Evolutionary conservation across 2,888 invertebrate genomes (phyloP), one percentile per base, ranked within the genome.

Genomic region (Dysmachus trigonus): DNA sequence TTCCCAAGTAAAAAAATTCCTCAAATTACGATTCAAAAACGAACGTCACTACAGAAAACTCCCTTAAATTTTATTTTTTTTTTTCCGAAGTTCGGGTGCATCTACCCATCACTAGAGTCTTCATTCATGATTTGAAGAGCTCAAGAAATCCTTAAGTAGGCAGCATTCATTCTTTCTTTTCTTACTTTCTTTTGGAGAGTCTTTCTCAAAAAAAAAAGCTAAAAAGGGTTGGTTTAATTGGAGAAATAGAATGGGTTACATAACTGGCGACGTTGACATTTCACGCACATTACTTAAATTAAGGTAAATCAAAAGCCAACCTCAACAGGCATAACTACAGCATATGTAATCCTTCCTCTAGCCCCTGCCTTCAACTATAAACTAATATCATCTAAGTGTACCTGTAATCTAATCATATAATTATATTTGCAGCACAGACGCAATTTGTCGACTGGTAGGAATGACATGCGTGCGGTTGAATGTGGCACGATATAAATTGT

Each of bases 331-430:
- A 62, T 62, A 47, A 47, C 47, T 47, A 81, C n/a, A 53, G 33
- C 53, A n/a, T 35, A 81, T 18, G 15, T 62, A 81, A 81, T 62
- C 30, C 38, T 41, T 8, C 13, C 13, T 13, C 18, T 13, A 27
- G 15, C 33, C 18, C 8, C 33, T 62, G 53, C 18, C 31, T 62
- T 81, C 53, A 53, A 18, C 81, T 30, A 81, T 30, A 31, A 81
- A 53, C 31, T 31, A 53, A 81, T 81, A 53, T 31, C n/a, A 33
- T 53, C 53, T 53, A 81, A 81, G 81, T 81, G 81, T 81, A 81
- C 53, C 18, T 81, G 81, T 81, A 81, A 81, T 81, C 81, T 81
- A 81, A 81, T 81, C 81, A 81, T 81, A 81, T 81, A 81, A 81
- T 81, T 81, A 81, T 53, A 62, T 81, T 53, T 81, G 81, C 33